Percentiles rank a stretch among this genome's conserved stretches.
Evolutionary conservation across 2,888 invertebrate species (phyloP).

Genomic region (Metalampra italica): DNA sequence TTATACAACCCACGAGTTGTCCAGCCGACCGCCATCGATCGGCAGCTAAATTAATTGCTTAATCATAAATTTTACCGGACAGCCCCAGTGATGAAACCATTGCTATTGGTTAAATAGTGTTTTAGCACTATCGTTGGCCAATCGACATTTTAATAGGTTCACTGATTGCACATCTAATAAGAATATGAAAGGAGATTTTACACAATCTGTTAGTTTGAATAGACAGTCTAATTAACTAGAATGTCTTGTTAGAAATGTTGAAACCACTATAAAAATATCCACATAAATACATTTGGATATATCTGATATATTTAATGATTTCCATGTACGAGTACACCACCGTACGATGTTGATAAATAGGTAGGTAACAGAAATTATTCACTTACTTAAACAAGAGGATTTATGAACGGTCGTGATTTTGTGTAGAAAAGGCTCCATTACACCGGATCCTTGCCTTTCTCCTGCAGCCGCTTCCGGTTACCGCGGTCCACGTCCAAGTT

Average conservation of each 20-base stretch:
- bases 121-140: constrained; percentile 6
- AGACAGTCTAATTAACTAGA: not conserved
- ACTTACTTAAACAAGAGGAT: no score
- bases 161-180: not conserved
- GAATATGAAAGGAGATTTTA: constrained; percentile 1
- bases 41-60: constrained; percentile 12
- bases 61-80: constrained; percentile 8
- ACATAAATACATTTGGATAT: no score
- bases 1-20: constrained; percentile 46
- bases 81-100: constrained; percentile 11
- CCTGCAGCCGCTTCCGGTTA: no score
- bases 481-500: no score
- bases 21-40: constrained; percentile 2
- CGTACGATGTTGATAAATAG: no score
- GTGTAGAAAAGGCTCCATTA: no score
- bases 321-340: no score
- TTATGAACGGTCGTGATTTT: no score
- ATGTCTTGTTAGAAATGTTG: not conserved
- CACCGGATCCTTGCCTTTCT: no score
- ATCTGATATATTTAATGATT: no score
- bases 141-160: constrained; percentile 1
- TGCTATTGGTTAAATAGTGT: constrained; percentile 7
- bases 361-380: no score
- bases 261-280: not conserved
- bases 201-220: not conserved